These are phyloP conservation scores for Philaethria dido DNA, from an alignment of 2,888 invertebrate genomes.

Conservation along the genomic window DNA sequence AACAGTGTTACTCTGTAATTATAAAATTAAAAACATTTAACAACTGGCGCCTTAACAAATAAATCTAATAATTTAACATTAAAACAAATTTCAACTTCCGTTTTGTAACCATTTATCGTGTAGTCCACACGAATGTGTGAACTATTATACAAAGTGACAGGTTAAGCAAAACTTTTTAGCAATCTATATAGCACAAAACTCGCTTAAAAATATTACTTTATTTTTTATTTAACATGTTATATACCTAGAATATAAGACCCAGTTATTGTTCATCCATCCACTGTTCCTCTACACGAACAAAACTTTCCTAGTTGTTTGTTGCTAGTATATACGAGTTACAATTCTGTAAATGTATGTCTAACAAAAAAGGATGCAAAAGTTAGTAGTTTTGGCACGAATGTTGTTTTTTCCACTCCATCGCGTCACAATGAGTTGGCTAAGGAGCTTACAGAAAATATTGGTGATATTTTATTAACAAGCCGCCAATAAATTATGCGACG, in stretches of 20 bases:
- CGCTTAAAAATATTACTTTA: slow-evolving; percentile 18
- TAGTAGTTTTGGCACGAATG: slow-evolving; percentile 49
- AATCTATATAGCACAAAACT: not conserved
- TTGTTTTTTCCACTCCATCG: slow-evolving; percentile 54
- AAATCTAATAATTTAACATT: too few species aligned
- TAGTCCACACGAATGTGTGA: too few species aligned
- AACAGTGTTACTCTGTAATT: not conserved
- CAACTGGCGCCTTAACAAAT: too few species aligned
- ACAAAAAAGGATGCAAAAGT: slow-evolving; percentile 46
- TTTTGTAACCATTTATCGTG: too few species aligned
- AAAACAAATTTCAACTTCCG: too few species aligned
- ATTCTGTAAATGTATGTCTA: slow-evolving; percentile 32
- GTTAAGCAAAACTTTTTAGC: not conserved
- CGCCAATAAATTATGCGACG: slow-evolving; percentile 31
- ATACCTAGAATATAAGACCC: slow-evolving; percentile 18
- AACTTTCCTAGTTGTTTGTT: slow-evolving; percentile 31
- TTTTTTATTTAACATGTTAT: slow-evolving; percentile 22
- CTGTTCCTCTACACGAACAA: slow-evolving; percentile 35
- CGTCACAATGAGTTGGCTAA: slow-evolving; percentile 55
- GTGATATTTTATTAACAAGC: slow-evolving; percentile 32
- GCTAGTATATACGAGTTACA: slow-evolving; percentile 21
- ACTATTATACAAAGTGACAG: not conserved
- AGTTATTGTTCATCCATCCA: slow-evolving; percentile 36
- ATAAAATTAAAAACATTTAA: too few species aligned
- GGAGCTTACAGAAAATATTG: slow-evolving; percentile 46